phyloP scores from a whole-genome alignment of 2,797 vertebrate genomes.

The Tokudaia muenninki region DNA sequence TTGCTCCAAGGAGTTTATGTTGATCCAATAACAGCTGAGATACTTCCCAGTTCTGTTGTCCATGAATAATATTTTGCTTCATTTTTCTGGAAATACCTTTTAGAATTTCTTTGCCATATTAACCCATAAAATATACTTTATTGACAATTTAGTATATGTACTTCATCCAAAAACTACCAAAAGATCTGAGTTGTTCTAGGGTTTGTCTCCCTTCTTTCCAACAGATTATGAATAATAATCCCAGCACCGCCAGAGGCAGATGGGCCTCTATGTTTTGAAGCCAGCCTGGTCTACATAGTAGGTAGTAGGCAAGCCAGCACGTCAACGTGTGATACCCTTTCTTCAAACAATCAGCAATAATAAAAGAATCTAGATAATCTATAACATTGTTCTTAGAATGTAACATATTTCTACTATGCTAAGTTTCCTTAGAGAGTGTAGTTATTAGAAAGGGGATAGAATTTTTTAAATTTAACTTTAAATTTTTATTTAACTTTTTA shows the following conservation, averaged over 20 bases:
- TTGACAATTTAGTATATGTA: background rate
- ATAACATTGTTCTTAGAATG: background rate
- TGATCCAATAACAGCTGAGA: background rate
- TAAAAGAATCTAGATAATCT: background rate
- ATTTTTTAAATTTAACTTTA: background rate
- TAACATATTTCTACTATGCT: background rate
- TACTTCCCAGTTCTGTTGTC: background rate
- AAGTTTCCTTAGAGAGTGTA: background rate
- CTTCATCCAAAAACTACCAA: background rate
- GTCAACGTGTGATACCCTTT: background rate
- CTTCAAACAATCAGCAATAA: background rate
- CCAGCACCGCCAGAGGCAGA: background rate
- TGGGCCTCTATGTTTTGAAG: background rate
- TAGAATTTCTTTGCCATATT: slow-evolving; percentile 41
- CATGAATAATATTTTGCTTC: background rate
- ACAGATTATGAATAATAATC: background rate
- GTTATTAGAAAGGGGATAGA: background rate
- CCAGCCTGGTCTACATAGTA: background rate
- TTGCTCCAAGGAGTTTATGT: slow-evolving; percentile 9
- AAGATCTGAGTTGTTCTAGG: background rate
- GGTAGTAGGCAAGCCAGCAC: background rate
- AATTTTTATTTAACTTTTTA: background rate
- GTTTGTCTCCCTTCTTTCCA: background rate
- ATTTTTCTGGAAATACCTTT: background rate
- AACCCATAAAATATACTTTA: background rate